Base-by-base conservation (phyloP, 2,888 invertebrate genomes). In the Andrena bicolor region DNA sequence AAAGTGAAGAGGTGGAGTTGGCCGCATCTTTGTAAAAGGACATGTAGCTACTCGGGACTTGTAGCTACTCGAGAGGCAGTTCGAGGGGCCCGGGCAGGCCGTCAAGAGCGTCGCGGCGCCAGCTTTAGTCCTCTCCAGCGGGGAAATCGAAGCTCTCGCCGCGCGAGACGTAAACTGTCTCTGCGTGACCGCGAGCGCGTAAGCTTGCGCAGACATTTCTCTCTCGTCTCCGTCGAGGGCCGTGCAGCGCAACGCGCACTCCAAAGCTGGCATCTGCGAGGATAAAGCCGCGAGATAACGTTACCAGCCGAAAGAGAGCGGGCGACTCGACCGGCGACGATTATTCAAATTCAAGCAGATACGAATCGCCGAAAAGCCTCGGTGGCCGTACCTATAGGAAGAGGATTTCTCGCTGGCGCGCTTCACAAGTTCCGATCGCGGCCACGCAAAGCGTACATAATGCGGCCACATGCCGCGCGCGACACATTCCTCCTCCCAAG, bases 91-190 rank as follows among this genome's bases (percentile, higher is more conserved):
- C 58, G n/a, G 53, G 58, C 60, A 56, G 63, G 58, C 41, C 32
- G 53, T 86, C 76, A 49, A 86, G 86, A 74, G 85, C 82, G 78
- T 84, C 85, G 78, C 85, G 86, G 86, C 86, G 87, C 86, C 86
- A 86, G 85, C 53, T 58, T 73, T 76, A 72, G 76, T 48, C 30
- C 51, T 66, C 60, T 32, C 53, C 2, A 35, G 53, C 2, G 20
- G 48, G 68, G 63, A 73, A 61, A 66, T 1, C 60, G 80, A 73
- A 76, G 60, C 63, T 10, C 41, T 53, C 65, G 58, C 71, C 76
- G 30, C 66, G 84, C 76, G 76, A 86, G 80, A 77, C 58, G 86
- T 80, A 84, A 86, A 86, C 80, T 10, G 69, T 53, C 61, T 53
- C 61, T 28, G n/a, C 72, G 41, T 4, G 7, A 0, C 7, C 30